phyloP scores from a whole-genome alignment of 2,113 vertebrate genomes.

The Malurus cyaneus region DNA sequence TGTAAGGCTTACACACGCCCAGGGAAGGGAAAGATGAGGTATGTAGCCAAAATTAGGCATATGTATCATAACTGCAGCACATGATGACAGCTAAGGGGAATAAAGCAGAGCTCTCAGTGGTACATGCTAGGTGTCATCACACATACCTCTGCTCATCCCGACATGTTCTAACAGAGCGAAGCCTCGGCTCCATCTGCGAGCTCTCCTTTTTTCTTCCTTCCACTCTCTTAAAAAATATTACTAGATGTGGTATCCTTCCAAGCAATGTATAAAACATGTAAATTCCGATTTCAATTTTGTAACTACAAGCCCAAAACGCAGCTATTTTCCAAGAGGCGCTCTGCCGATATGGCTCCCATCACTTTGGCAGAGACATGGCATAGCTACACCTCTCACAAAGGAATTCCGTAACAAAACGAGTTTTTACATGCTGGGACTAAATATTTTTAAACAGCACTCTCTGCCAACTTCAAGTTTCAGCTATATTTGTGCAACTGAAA shows the following conservation, averaged over 20 bases:
- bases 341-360: slow-evolving; percentile 53
- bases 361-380: slow-evolving; percentile 61
- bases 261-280: slow-evolving; percentile 48
- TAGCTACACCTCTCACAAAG: slow-evolving; percentile 69
- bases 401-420: slow-evolving; percentile 71
- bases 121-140: slow-evolving; percentile 39
- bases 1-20: background rate
- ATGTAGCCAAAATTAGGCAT: slow-evolving; percentile 41
- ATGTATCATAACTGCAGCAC: slow-evolving; percentile 42
- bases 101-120: slow-evolving; percentile 39
- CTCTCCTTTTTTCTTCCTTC: slow-evolving; percentile 14
- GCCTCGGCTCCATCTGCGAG: slow-evolving; percentile 32
- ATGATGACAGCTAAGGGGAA: slow-evolving; percentile 48
- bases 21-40: slow-evolving; percentile 32
- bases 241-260: slow-evolving; percentile 43
- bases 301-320: slow-evolving; percentile 47
- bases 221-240: slow-evolving; percentile 47
- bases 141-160: slow-evolving; percentile 46
- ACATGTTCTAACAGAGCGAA: slow-evolving; percentile 46
- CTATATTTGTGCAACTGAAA: slow-evolving; percentile 64
- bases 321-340: slow-evolving; percentile 36
- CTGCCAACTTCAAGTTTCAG: slow-evolving; percentile 65
- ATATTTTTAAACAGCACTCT: slow-evolving; percentile 67
- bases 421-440: slow-evolving; percentile 72
- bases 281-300: slow-evolving; percentile 40